phyloP scores from a whole-genome alignment of 2,113 vertebrate genomes.

The Bos indicus region DNA sequence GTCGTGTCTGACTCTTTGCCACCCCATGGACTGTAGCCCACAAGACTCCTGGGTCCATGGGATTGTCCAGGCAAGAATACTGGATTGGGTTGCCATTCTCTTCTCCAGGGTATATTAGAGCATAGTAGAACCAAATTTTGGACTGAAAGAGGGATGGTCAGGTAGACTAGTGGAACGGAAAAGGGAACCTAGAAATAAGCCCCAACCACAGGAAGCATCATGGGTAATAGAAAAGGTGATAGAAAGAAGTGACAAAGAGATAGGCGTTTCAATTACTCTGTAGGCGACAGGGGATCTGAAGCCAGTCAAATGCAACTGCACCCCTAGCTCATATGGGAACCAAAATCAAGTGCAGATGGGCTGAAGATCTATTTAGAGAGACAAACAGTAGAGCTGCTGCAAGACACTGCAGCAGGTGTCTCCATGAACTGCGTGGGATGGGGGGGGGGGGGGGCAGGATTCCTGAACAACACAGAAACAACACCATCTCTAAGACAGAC shows the following conservation, averaged over 20 bases:
- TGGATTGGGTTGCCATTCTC: background rate
- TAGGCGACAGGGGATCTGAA: background rate
- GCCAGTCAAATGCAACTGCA: background rate
- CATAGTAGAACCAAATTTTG: background rate
- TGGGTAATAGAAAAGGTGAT: background rate
- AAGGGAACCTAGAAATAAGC: background rate
- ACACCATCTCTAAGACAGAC: rapidly evolving
- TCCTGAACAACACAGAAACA: background rate
- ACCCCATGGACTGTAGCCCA: background rate
- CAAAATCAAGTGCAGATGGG: background rate
- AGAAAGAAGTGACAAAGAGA: background rate
- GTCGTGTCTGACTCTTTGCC: background rate
- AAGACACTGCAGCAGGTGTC: background rate
- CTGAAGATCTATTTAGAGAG: background rate
- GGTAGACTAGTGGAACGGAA: background rate
- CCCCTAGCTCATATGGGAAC: background rate
- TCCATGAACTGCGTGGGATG: background rate
- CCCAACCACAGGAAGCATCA: background rate
- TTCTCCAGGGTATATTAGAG: background rate
- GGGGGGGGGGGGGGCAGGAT: background rate
- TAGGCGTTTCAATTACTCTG: rapidly evolving
- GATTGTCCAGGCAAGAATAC: background rate
- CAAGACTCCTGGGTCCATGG: rapidly evolving
- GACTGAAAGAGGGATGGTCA: background rate
- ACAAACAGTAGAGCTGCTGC: background rate